Evolutionary conservation across 2,888 invertebrate genomes (phyloP).

Genomic region (Tetheella fluctuosa): DNA sequence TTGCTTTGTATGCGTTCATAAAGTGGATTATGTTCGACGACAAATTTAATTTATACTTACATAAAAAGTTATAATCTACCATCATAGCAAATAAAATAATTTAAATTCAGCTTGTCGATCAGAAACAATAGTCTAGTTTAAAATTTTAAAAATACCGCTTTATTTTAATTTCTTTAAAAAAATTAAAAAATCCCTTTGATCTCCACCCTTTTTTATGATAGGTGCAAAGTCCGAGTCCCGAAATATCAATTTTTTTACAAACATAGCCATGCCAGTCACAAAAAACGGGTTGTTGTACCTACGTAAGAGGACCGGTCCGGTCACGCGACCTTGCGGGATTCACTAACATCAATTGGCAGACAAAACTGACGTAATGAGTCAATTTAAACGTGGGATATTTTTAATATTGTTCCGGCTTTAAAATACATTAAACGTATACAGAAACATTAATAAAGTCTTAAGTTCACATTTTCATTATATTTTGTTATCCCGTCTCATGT

Average conservation of each 20-base stretch:
- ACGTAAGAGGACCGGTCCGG: constrained; percentile 12
- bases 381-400: constrained; percentile 32
- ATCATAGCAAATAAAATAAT: background rate
- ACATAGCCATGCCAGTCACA: background rate
- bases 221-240: background rate
- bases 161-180: too few species aligned
- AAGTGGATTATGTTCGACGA: background rate
- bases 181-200: too few species aligned
- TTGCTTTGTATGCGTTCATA: background rate
- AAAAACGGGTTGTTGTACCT: constrained; percentile 4
- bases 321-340: constrained; percentile 25
- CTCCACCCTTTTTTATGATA: background rate
- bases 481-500: background rate
- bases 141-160: too few species aligned
- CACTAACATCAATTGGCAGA: constrained; percentile 31
- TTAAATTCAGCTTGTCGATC: background rate
- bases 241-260: background rate
- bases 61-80: background rate
- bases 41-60: too few species aligned
- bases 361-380: constrained; percentile 26
- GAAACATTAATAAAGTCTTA: background rate
- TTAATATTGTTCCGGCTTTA: constrained; percentile 29
- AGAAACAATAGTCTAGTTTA: background rate
- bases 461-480: background rate
- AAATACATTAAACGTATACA: background rate